Evolutionary conservation across 2,797 vertebrate species (phyloP).

Genomic region (Remorina albescens): DNA sequence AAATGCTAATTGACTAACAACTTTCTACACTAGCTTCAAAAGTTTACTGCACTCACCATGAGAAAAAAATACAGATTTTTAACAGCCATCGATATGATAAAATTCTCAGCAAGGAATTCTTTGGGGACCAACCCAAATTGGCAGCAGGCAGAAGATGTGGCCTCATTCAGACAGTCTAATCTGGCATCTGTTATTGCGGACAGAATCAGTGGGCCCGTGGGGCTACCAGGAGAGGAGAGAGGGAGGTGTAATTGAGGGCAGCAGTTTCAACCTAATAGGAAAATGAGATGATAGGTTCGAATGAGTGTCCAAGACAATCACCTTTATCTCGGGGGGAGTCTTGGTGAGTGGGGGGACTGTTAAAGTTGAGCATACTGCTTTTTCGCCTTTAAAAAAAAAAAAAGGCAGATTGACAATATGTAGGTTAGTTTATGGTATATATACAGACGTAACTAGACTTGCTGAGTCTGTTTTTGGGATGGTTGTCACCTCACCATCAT

Average conservation of each 20-base stretch:
- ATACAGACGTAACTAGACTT: slow-evolving; percentile 16
- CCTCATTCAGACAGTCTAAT: slow-evolving; percentile 80
- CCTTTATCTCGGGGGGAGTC: slow-evolving; percentile 59
- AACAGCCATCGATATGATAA: slow-evolving; percentile 64
- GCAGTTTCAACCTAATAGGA: slow-evolving; percentile 81
- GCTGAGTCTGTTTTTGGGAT: slow-evolving; percentile 38
- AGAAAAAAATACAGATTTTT: slow-evolving; percentile 59
- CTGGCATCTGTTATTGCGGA: slow-evolving; percentile 82
- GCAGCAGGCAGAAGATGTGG: slow-evolving; percentile 72
- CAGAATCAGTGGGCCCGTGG: slow-evolving; percentile 71
- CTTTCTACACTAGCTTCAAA: slow-evolving; percentile 25
- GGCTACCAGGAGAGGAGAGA: slow-evolving; percentile 57
- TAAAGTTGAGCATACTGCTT: slow-evolving; percentile 13
- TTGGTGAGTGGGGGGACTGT: slow-evolving; percentile 22
- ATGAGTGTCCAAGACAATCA: slow-evolving; percentile 68
- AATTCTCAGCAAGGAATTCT: slow-evolving; percentile 62
- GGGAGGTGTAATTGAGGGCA: slow-evolving; percentile 79
- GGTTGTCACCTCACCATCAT: slow-evolving; percentile 51
- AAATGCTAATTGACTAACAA: slow-evolving; percentile 18
- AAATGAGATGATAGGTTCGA: slow-evolving; percentile 82
- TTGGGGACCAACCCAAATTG: slow-evolving; percentile 72
- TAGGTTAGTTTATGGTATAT: slow-evolving; percentile 22
- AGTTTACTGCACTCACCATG: slow-evolving; percentile 41
- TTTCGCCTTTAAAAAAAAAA: slow-evolving; percentile 32
- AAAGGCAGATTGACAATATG: slow-evolving; percentile 24